Evolutionary conservation across 2,888 invertebrate species (phyloP).

Genomic region (Drosophila glabriapex): DNA sequence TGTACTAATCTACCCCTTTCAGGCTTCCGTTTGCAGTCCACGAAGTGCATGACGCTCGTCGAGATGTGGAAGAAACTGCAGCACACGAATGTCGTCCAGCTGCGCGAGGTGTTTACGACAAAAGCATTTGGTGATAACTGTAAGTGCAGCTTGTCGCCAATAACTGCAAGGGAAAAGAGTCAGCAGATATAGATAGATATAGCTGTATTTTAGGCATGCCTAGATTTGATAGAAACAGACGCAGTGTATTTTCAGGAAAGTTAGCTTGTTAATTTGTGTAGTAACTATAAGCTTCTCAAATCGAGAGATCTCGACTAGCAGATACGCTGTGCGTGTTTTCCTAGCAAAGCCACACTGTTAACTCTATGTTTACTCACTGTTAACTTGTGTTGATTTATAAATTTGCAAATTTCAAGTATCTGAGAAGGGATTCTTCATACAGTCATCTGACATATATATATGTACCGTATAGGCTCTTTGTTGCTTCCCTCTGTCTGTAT

Average conservation of each 20-base stretch:
- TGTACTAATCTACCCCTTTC: not conserved
- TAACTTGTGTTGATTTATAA: not conserved
- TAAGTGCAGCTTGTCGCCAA: conserved; percentile 86
- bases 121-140: conserved; percentile 98
- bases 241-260: not conserved
- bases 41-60: conserved; percentile 93
- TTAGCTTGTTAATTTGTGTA: no score
- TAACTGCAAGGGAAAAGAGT: not conserved
- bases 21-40: conserved; percentile 93
- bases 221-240: not conserved
- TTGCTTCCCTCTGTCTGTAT: not conserved
- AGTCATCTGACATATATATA: not conserved
- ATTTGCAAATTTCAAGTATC: not conserved
- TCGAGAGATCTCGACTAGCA: not conserved
- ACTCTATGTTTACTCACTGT: not conserved
- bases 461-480: not conserved
- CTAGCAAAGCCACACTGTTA: not conserved
- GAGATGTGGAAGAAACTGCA: conserved; percentile 98
- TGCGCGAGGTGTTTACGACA: conserved; percentile 97
- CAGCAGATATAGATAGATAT: not conserved
- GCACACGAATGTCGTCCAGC: conserved; percentile 97
- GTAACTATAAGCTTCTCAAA: not conserved
- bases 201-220: not conserved
- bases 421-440: not conserved
- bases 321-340: not conserved